Percentiles rank a stretch among this genome's conserved stretches.
Evolutionary conservation across 2,888 invertebrate genomes (phyloP).

Genomic region (Trachelus troglodyta): DNA sequence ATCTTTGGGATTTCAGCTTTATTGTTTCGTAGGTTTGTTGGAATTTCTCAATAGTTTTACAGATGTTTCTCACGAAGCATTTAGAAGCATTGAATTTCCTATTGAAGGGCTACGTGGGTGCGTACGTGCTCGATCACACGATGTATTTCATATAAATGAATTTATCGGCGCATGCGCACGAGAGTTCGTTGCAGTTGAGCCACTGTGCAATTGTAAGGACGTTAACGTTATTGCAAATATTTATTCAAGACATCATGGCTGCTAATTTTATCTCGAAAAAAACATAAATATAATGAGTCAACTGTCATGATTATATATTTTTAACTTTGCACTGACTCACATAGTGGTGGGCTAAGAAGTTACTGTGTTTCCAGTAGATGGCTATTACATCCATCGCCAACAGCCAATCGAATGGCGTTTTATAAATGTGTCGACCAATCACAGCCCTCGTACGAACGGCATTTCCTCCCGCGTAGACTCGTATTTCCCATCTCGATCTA

Average conservation of each 20-base stretch:
- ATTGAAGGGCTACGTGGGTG: neutral
- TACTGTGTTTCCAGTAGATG: neutral
- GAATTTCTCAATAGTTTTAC: neutral
- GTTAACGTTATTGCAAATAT: neutral
- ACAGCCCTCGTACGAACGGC: neutral
- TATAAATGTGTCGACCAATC: neutral
- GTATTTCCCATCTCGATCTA: neutral
- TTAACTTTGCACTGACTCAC: neutral
- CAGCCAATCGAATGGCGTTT: neutral
- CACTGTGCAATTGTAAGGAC: neutral
- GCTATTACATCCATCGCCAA: neutral
- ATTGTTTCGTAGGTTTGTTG: neutral
- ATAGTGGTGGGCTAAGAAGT: neutral
- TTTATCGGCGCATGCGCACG: neutral
- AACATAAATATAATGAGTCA: neutral
- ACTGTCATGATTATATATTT: neutral
- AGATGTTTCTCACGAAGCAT: neutral
- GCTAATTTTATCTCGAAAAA: neutral
- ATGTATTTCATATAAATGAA: neutral
- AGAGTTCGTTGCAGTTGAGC: neutral
- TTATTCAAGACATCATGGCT: neutral
- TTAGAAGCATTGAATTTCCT: neutral
- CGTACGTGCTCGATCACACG: neutral
- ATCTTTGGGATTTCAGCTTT: neutral
- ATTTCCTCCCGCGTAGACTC: neutral